These are phyloP conservation scores for Tokudaia muenninki DNA, from an alignment of 2,797 vertebrate genomes.

Conservation along the genomic window DNA sequence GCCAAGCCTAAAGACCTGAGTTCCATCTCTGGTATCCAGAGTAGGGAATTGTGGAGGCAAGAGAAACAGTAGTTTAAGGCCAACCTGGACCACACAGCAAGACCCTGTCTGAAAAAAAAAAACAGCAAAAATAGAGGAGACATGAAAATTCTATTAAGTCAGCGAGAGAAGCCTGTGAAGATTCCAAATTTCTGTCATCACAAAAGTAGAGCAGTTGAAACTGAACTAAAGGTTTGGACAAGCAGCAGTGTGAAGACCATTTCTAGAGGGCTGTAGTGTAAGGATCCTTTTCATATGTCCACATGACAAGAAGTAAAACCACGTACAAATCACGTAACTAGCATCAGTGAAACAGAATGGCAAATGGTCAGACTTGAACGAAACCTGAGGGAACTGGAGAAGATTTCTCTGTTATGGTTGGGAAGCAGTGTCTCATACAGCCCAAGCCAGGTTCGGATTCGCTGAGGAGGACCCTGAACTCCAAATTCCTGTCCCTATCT, in stretches of 20 bases:
- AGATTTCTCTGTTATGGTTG: not conserved
- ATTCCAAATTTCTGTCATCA: constrained; percentile 61
- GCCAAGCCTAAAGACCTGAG: not conserved
- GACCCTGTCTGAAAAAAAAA: not conserved
- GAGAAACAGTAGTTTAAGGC: not conserved
- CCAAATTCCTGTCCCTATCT: not conserved
- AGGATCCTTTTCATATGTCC: not conserved
- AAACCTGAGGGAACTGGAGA: not conserved
- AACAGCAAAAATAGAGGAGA: not conserved
- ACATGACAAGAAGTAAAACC: not conserved
- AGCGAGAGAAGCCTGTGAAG: constrained; percentile 3
- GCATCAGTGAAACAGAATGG: not conserved
- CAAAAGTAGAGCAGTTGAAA: constrained; percentile 57
- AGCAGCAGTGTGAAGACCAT: not conserved
- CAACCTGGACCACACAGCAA: not conserved
- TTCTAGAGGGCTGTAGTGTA: not conserved
- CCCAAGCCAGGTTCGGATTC: not conserved
- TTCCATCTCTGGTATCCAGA: not conserved
- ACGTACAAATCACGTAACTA: not conserved
- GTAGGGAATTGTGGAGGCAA: not conserved
- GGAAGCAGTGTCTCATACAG: not conserved
- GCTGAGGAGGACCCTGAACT: no score
- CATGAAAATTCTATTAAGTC: not conserved
- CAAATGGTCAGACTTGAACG: not conserved
- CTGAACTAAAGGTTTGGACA: not conserved